These are phyloP conservation scores for Zaprionus davidi DNA, from an alignment of 1,140 invertebrate species.

Conservation along the genomic window DNA sequence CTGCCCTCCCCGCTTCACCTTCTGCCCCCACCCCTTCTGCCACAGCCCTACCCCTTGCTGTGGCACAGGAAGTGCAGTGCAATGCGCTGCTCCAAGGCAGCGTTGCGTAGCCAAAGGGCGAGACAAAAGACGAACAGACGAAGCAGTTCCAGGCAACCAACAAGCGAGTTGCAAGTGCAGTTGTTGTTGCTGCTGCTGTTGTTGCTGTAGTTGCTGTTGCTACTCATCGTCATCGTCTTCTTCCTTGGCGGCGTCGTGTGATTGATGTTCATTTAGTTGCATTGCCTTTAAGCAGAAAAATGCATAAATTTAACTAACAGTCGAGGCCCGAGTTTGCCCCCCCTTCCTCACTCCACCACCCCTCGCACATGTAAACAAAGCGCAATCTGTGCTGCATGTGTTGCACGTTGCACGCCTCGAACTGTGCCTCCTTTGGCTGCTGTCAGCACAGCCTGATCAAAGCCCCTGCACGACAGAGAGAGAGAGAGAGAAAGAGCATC, in stretches of 20 bases:
- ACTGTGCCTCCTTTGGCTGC: conserved; percentile 20
- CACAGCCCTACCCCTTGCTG: conserved; percentile 4
- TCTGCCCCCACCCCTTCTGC: background rate
- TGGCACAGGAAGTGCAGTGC: conserved; percentile 73
- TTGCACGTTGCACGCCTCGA: conserved; percentile 27
- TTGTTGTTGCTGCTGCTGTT: conserved; percentile 36
- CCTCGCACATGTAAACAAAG: conserved; percentile 63
- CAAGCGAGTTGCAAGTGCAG: conserved; percentile 61
- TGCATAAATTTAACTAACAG: conserved; percentile 82
- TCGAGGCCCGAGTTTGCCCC: conserved; percentile 8
- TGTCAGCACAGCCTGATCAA: conserved; percentile 78
- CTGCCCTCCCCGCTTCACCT: background rate
- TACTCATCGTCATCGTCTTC: conserved; percentile 20
- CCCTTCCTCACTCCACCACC: too few species aligned
- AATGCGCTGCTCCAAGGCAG: conserved; percentile 59
- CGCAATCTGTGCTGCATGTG: conserved; percentile 78
- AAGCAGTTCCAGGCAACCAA: conserved; percentile 21
- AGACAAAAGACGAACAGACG: background rate
- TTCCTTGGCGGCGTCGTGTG: conserved; percentile 70
- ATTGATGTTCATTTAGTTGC: conserved; percentile 83
- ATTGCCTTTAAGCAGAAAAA: conserved; percentile 80
- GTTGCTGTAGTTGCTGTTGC: background rate
- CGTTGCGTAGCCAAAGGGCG: conserved; percentile 41
- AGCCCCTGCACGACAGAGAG: conserved; percentile 45
- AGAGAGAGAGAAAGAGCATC: conserved; percentile 24